A percentile compares a stretch with the other conserved stretches of the same genome.
phyloP scores from a whole-genome alignment of 92 coral and sea anemone genomes.

The Plumapathes pennacea region DNA sequence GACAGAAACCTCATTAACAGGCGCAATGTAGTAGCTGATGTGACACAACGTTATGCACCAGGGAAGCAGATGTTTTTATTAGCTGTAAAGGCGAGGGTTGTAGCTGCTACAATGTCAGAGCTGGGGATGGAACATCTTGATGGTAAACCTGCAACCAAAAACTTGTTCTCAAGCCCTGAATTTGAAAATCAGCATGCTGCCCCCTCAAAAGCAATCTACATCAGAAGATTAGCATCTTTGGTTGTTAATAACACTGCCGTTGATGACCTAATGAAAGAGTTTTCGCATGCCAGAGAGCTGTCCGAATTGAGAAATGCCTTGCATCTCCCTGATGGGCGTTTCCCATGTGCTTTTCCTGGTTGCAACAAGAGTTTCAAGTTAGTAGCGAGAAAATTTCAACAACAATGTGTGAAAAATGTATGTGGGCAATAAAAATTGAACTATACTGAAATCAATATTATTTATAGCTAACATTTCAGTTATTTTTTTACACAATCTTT shows the following conservation, averaged over 20 bases:
- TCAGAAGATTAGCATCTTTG: conserved; percentile 3
- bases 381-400: neutral
- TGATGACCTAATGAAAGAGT: neutral
- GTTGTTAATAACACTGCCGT: conserved; percentile 12
- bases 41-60: conserved; percentile 15
- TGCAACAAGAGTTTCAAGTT: conserved; percentile 25
- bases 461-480: no score
- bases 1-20: conserved; percentile 21
- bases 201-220: neutral
- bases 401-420: no score
- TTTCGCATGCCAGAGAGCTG: conserved; percentile 12
- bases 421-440: no score
- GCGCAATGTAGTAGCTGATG: conserved; percentile 35
- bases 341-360: conserved; percentile 4
- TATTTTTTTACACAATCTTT: no score
- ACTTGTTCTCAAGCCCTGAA: neutral
- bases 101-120: conserved; percentile 19
- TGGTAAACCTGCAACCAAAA: conserved; percentile 20
- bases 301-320: neutral
- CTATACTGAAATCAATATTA: no score
- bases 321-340: neutral
- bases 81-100: conserved; percentile 30
- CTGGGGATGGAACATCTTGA: conserved; percentile 16
- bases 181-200: neutral
- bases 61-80: conserved; percentile 17